Conservation (phyloP, 2,888 invertebrate genomes). For the Chromoteleia sp. region DNA sequence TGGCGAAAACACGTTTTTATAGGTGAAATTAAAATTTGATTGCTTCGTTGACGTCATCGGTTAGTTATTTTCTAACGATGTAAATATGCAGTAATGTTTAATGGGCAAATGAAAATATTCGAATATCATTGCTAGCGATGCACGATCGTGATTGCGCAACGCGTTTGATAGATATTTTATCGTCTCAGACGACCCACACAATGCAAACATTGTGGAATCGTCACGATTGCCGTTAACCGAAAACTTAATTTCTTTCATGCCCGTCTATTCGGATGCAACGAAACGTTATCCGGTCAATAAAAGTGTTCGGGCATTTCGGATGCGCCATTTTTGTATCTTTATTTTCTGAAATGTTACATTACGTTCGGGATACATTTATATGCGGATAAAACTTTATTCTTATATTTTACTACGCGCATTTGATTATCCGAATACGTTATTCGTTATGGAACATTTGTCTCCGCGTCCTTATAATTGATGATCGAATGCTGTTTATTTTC, state of each 20-base stretch:
- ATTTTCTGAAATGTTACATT: too few relatives aligned
- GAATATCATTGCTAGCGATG: neutral
- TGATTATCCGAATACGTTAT: neutral
- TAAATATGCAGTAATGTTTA: neutral
- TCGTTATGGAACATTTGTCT: neutral
- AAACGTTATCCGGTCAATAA: too few relatives aligned
- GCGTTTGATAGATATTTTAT: conserved; percentile 21
- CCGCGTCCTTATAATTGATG: neutral
- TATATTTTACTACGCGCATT: too few relatives aligned
- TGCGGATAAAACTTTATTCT: too few relatives aligned
- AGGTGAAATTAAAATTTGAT: too few relatives aligned
- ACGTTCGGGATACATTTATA: too few relatives aligned
- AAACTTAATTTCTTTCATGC: neutral
- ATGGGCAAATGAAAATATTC: neutral
- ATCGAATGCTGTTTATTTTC: neutral
- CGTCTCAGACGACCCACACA: conserved; percentile 9
- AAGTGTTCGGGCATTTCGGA: too few relatives aligned
- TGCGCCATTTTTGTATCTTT: too few relatives aligned
- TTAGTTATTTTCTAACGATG: neutral
- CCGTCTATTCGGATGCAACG: neutral
- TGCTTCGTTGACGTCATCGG: too few relatives aligned
- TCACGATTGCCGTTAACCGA: conserved; percentile 6
- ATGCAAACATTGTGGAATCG: conserved; percentile 8
- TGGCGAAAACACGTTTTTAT: too few relatives aligned
- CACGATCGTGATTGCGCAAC: conserved; percentile 12